Evolutionary conservation across 2,888 invertebrate species (phyloP).

Genomic region (Lucinisca nassula): DNA sequence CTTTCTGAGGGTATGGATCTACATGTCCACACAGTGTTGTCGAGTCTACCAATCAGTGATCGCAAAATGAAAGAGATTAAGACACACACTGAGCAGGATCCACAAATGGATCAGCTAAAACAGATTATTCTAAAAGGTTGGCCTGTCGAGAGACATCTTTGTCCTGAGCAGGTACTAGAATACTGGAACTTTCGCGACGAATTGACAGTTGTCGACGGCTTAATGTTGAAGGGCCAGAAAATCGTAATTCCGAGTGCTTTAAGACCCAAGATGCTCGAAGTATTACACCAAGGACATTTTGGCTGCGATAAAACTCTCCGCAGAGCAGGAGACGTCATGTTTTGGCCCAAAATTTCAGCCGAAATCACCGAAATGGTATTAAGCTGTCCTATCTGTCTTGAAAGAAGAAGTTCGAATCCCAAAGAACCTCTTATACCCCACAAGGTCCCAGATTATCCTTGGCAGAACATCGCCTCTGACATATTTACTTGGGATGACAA

Average conservation of each 20-base stretch:
- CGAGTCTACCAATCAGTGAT: constrained; percentile 18
- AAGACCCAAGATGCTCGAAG: too few relatives aligned
- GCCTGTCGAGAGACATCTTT: not conserved
- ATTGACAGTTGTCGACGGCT: constrained; percentile 26
- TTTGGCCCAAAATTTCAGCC: not conserved
- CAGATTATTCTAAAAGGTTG: constrained; percentile 24
- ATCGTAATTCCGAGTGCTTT: constrained; percentile 56
- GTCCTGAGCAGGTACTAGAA: not conserved
- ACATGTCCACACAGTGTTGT: too few relatives aligned
- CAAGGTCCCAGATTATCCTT: not conserved
- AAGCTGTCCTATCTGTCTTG: not conserved
- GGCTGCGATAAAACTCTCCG: not conserved
- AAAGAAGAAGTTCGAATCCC: not conserved
- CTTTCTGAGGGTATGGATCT: not conserved
- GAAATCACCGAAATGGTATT: not conserved
- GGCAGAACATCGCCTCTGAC: not conserved
- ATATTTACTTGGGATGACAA: not conserved
- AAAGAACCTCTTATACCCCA: not conserved
- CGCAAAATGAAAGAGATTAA: constrained; percentile 18
- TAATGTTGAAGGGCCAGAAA: constrained; percentile 28
- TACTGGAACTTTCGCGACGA: constrained; percentile 43
- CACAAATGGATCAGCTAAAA: not conserved
- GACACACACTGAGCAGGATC: not conserved
- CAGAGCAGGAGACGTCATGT: not conserved
- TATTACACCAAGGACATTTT: constrained; percentile 13